Percentiles rank a stretch among this genome's conserved stretches.
Conservation (phyloP, 2,888 invertebrate species). For the Gari tellinella region DNA sequence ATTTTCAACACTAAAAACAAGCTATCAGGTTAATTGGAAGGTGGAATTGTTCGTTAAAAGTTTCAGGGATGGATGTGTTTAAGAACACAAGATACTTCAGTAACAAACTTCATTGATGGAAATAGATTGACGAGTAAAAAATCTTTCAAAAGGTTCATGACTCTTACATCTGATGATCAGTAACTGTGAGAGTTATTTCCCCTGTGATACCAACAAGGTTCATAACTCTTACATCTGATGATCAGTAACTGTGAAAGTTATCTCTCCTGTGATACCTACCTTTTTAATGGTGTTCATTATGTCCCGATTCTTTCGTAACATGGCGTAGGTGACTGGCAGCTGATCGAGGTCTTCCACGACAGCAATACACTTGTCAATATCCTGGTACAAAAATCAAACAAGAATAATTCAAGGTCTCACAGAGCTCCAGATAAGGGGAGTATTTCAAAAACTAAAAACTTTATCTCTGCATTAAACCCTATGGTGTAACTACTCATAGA, state of each 20-base stretch:
- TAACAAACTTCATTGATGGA: too few relatives aligned
- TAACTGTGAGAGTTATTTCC: not conserved
- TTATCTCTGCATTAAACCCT: too few relatives aligned
- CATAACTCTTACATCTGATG: not conserved
- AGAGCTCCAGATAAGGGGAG: too few relatives aligned
- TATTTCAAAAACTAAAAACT: too few relatives aligned
- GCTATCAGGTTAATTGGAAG: too few relatives aligned
- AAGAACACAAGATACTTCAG: too few relatives aligned
- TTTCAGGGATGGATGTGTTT: too few relatives aligned
- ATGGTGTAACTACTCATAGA: too few relatives aligned
- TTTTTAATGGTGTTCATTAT: constrained; percentile 84
- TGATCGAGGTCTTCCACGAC: constrained; percentile 82
- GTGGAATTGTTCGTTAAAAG: too few relatives aligned
- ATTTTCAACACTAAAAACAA: too few relatives aligned
- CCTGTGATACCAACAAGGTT: not conserved
- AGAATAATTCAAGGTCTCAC: not conserved
- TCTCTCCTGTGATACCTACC: constrained; percentile 62
- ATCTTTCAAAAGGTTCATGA: too few relatives aligned
- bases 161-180: not conserved
- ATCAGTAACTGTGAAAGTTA: not conserved
- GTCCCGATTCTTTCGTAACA: constrained; percentile 83
- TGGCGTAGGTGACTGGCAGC: constrained; percentile 78
- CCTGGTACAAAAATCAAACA: constrained; percentile 64
- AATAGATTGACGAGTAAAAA: too few relatives aligned
- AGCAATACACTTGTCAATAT: constrained; percentile 83